Evolutionary conservation across 2,888 invertebrate species (phyloP).

Genomic region (Zhuqinia jingwanae): DNA sequence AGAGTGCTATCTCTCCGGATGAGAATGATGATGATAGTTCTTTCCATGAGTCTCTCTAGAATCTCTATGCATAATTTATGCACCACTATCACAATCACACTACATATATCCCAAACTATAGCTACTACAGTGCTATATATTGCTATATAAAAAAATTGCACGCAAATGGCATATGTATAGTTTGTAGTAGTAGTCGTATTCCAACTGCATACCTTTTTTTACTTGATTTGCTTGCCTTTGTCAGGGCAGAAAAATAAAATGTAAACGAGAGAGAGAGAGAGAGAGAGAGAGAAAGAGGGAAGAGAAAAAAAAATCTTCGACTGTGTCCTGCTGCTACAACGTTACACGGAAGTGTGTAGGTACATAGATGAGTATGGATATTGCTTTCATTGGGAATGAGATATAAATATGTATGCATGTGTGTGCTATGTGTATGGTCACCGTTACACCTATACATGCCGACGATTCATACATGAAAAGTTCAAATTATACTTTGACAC

Average conservation of each 20-base stretch:
- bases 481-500: constrained; percentile 23
- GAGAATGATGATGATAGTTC: constrained; percentile 36
- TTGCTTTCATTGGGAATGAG: too few species aligned
- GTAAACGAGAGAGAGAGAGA: background rate
- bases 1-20: constrained; percentile 12
- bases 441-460: too few species aligned
- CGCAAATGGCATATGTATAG: background rate
- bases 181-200: too few species aligned
- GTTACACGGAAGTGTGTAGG: too few species aligned
- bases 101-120: background rate
- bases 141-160: constrained; percentile 6
- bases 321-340: too few species aligned
- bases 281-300: too few species aligned
- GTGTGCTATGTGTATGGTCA: too few species aligned
- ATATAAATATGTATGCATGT: too few species aligned
- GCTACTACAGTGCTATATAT: background rate
- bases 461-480: constrained; percentile 17
- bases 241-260: too few species aligned
- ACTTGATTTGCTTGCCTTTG: background rate
- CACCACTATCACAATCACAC: constrained; percentile 62
- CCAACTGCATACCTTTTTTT: background rate
- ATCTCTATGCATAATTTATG: constrained; percentile 75
- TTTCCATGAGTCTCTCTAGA: constrained; percentile 31
- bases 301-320: too few species aligned
- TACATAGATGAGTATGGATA: too few species aligned